Base-by-base conservation (phyloP, 2,113 vertebrate genomes). In the Suncus etruscus region DNA sequence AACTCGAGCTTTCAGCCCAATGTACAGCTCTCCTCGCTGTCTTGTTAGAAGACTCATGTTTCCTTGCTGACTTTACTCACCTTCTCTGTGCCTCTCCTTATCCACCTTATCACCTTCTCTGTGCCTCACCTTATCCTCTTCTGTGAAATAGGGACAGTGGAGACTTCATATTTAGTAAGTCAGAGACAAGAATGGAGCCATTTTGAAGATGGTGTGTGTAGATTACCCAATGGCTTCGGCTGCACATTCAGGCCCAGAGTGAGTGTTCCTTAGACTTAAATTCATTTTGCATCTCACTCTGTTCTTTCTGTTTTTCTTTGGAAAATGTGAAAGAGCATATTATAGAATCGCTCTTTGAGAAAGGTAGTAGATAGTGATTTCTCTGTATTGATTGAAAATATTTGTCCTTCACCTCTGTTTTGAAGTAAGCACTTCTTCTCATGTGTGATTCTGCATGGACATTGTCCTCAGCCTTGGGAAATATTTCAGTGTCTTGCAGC, bases 331-430 rank as follows among this genome's bases (percentile, higher is more conserved):
- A 7, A 8, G 63, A 77, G 69, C 31, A n/a, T 24, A 87, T 51
- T 61, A 20, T 70, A 66, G 7, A 84, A 47, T 66, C 29, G 75
- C 78, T 92, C 63, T 81, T 87, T 87, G 74, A 73, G 68, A 32
- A 77, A 87, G 65, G 69, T 81, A 76, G 63, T 11, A 25, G 24
- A 39, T 66, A 48, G 75, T 51, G 84, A 84, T 31, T 70, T 50
- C 69, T 66, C 47, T 32, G 15, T 81, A 32, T 87, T 61, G 58
- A 27, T 63, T 65, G 54, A 75, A 77, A 63, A 18, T 84, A 66
- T 48, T 74, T 92, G 91, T 80, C 54, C 66, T 84, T 90, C 39
- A 63, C 32, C n/a, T 78, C 39, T 8, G 18, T 81, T 15, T 66
- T 66, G 63, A 66, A 66, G 8, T 66, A 66, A 66, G 27, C 22